Evolutionary conservation across 2,113 vertebrate species (phyloP).

Genomic region (Madoqua kirkii): DNA sequence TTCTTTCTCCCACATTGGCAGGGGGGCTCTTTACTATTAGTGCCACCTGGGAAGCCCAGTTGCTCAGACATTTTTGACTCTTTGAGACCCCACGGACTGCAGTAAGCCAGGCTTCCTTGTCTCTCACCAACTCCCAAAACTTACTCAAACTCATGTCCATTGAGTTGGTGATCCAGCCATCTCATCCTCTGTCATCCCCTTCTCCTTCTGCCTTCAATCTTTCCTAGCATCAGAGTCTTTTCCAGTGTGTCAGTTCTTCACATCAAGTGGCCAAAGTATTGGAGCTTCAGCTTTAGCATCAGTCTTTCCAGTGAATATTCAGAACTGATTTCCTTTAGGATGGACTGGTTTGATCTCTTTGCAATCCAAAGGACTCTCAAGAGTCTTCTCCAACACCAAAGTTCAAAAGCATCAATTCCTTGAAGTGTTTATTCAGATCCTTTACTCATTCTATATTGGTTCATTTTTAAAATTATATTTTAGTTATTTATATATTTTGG

Average conservation of each 20-base stretch:
- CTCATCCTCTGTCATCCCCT: not conserved
- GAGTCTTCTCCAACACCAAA: not conserved
- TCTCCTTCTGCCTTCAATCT: not conserved
- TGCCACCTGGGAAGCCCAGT: not conserved
- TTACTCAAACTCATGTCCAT: not conserved
- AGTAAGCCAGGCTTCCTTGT: not conserved
- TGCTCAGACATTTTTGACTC: not conserved
- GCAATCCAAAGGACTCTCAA: not conserved
- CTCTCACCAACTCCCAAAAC: not conserved
- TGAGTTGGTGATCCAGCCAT: not conserved
- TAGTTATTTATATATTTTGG: not conserved
- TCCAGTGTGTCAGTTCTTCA: not conserved
- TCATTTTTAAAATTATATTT: not conserved
- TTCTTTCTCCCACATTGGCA: not conserved
- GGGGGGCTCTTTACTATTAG: not conserved
- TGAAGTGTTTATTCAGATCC: not conserved
- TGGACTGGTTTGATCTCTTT: not conserved
- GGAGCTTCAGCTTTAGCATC: not conserved
- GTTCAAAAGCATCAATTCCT: not conserved
- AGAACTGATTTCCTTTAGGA: not conserved
- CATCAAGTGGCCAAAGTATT: not conserved
- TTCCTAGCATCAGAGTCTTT: not conserved
- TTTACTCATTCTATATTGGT: not conserved
- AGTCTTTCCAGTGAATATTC: not conserved
- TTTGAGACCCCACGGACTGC: not conserved